Base-by-base conservation (phyloP, 2,797 vertebrate genomes). In the Eutrigla gurnardus region DNA sequence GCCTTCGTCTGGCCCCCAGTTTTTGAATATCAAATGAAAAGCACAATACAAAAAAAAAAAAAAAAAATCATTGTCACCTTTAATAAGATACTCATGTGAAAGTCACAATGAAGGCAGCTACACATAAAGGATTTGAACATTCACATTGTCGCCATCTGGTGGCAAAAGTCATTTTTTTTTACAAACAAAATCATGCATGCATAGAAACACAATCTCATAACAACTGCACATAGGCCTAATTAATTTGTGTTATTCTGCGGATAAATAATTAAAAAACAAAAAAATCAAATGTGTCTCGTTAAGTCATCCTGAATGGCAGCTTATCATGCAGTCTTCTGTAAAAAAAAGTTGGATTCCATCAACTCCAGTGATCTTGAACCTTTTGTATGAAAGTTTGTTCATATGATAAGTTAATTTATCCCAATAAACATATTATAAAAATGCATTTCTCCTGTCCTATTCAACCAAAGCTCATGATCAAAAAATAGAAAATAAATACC, bases 121-220 rank as follows among this genome's bases (percentile, higher is more conserved):
- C 5, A 15, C 39, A 33, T 17, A 11, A 3, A 36, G 6, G 18
- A 32, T 42, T 61, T 18, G 15, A 40, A 33, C 60, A 45, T 15
- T 4, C 9, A 57, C 33, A 40, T 33, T 75, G 57, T 18, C 18
- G 11, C 65, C 65, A 61, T 75, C 65, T 75, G 15, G 35, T 68
- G 65, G 15, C 6, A 40, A 25, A 25, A 25, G 25, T 25, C 1
- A 13, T 13, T 36, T 3, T 59, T 43, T 49, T 42, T 2, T 0
- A 40, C 33, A 39, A 72, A 64, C 49, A 45, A 53, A 60, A 59
- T 32, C 25, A 8, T 5, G 18, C 39, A 18, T 18, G 4, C 18
- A 61, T 15, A 46, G 18, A n/a, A 12, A 9, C 58, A 32, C 3
- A 61, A 36, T n/a, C n/a, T n/a, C 60, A n/a, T 47, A 11, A 47